Base-by-base conservation (phyloP, 2,888 invertebrate species). In the Cosmia trapezina region DNA sequence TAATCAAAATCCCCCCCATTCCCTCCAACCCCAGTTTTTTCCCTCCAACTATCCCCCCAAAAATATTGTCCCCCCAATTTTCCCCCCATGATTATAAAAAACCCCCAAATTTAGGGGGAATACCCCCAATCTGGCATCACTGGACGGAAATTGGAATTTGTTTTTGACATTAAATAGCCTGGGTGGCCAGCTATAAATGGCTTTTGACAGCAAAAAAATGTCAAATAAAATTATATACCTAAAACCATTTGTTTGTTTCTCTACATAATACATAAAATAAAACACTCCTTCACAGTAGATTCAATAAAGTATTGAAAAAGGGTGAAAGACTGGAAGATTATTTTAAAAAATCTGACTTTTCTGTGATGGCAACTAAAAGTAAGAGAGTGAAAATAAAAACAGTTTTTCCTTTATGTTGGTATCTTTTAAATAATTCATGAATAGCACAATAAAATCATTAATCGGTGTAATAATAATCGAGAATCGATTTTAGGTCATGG, bases 391-490 rank as follows among this genome's bases (percentile, higher is more conserved):
- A 65, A 33, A 17, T 4, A n/a, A 68, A 63, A 49, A 12, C 4
- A 8, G 5, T 12, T 22, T 60, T 54, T 57, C 8, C 12, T n/a
- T 4, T 6, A 53, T 0, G 82, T 80, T 81, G 80, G 82, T 73
- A 68, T 41, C 0, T 0, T 4, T 17, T 2, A 4, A 28, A 22
- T 73, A 9, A 37, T n/a, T 41, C 37, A 3, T 4, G 14, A 59
- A 56, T 19, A 28, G 7, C 2, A 47, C 19, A 6, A 0, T 37
- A 28, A 12, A 28, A 28, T 28, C 28, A 28, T 28, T 22, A 60
- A 54, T 64, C 45, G 43, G 22, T 45, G 6, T 17, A 0, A 4
- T 6, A n/a, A n/a, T 0, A 0, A 80, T 45, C 59, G 80, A 74
- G 17, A 37, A 56, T 81, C 82, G 73, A 73, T 67, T 49, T 49